Conservation (phyloP, 92 coral and sea anemone genomes). For the Anthopleura xanthogrammica region DNA sequence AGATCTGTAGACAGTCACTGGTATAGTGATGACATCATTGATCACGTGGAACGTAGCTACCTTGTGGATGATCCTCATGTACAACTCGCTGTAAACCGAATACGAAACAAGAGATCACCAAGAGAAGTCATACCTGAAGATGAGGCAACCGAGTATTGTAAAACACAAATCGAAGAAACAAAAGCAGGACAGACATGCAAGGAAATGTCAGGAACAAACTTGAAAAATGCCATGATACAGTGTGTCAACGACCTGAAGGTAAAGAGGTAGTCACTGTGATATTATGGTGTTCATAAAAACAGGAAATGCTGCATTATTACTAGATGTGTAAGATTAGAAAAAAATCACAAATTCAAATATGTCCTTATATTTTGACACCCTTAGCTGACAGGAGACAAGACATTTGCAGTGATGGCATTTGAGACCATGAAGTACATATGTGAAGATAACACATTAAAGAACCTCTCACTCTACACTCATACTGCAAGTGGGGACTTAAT, state of each 20-base stretch:
- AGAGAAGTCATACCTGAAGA: conserved; percentile 22
- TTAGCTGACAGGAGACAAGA: conserved; percentile 44
- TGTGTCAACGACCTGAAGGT: conserved; percentile 57
- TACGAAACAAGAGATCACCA: conserved; percentile 47
- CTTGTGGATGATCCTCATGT: conserved; percentile 5
- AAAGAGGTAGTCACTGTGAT: neutral
- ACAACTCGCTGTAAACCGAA: neutral
- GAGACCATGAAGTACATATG: conserved; percentile 47
- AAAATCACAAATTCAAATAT: too few relatives aligned
- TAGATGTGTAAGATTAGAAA: too few relatives aligned
- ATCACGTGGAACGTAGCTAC: conserved; percentile 38
- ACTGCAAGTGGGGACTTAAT: conserved; percentile 40
- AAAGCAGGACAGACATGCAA: conserved; percentile 47
- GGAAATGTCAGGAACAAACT: conserved; percentile 38
- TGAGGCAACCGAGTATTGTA: conserved; percentile 55
- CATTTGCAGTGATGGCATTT: conserved; percentile 43
- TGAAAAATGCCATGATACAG: conserved; percentile 32
- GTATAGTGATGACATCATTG: conserved; percentile 63
- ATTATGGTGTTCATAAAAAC: too few relatives aligned
- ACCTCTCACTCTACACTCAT: conserved; percentile 26
- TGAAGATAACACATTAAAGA: conserved; percentile 41
- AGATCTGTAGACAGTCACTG: conserved; percentile 19
- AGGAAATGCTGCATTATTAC: too few relatives aligned
- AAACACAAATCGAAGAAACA: conserved; percentile 32
- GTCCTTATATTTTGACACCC: too few relatives aligned